These are phyloP conservation scores for Salvelinus namaycush DNA, from an alignment of 2,113 vertebrate genomes.

Conservation along the genomic window DNA sequence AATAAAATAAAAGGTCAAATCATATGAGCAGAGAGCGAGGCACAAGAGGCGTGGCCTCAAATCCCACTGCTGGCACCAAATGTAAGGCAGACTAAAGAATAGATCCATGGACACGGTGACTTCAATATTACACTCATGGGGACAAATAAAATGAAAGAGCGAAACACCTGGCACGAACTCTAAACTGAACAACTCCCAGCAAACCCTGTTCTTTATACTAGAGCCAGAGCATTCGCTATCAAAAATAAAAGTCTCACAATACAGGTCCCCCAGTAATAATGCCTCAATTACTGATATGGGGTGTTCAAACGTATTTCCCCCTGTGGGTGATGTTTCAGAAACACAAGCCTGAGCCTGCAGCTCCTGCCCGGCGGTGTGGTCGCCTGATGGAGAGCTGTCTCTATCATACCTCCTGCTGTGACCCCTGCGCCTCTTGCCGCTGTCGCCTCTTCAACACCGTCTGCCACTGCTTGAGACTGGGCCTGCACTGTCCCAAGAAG, in stretches of 20 bases:
- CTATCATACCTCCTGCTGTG: constrained; percentile 63
- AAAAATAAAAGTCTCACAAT: background rate
- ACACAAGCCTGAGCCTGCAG: constrained; percentile 16
- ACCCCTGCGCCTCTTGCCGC: constrained; percentile 73
- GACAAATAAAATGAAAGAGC: too few species aligned
- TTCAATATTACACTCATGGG: too few species aligned
- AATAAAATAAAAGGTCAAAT: too few species aligned
- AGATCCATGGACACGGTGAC: too few species aligned
- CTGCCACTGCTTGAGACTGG: constrained; percentile 77
- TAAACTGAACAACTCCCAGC: too few species aligned
- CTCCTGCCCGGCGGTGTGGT: constrained; percentile 56
- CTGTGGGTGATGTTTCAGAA: constrained; percentile 44
- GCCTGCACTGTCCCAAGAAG: constrained; percentile 60
- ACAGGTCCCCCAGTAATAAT: background rate
- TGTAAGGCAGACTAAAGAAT: too few species aligned
- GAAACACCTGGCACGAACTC: too few species aligned
- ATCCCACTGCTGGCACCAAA: too few species aligned
- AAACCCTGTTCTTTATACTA: too few species aligned
- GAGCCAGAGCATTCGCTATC: background rate
- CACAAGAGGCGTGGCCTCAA: too few species aligned
- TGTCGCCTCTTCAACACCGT: constrained; percentile 79
- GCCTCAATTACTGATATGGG: background rate
- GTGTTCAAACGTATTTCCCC: background rate
- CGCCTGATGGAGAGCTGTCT: constrained; percentile 70
- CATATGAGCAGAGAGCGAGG: too few species aligned